These are phyloP conservation scores for Aurelia aurita complex sp. Pacific DNA, from an alignment of 30 jellyfish, hydroid and myxozoan species.

Conservation along the genomic window DNA sequence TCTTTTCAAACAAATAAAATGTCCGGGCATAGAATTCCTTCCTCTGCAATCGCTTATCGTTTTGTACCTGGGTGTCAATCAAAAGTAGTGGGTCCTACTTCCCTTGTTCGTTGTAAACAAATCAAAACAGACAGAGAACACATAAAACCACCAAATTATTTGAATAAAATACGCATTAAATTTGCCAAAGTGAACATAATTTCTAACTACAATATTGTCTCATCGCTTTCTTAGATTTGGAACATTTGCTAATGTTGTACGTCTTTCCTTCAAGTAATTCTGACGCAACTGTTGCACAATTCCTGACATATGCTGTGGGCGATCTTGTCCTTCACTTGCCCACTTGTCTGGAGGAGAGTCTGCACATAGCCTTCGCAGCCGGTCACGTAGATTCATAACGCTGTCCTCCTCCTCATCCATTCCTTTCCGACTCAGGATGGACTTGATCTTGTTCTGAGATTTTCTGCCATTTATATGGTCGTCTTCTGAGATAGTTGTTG, in stretches of 20 bases:
- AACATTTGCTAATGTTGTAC: constrained; percentile 33
- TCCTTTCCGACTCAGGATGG: background rate
- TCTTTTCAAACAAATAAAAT: too few species aligned
- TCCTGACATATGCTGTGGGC: too few species aligned
- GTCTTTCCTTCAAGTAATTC: constrained; percentile 18
- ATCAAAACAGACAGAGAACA: too few species aligned
- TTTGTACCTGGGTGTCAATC: too few species aligned
- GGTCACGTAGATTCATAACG: background rate
- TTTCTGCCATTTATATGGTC: too few species aligned
- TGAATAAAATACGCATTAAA: background rate
- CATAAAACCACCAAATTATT: background rate
- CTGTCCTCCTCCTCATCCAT: background rate
- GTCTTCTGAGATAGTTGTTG: too few species aligned
- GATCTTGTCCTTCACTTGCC: background rate
- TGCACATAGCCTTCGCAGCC: constrained; percentile 12
- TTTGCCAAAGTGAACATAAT: background rate
- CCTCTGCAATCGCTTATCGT: too few species aligned
- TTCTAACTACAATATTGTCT: background rate
- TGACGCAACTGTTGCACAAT: constrained; percentile 39
- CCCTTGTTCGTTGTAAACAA: too few species aligned
- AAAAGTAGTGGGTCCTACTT: too few species aligned
- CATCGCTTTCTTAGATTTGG: constrained; percentile 23
- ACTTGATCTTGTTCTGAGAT: background rate
- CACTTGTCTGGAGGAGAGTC: background rate
- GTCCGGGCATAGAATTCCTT: too few species aligned